Evolutionary conservation across 2,113 vertebrate genomes (phyloP).

Genomic region (Dunckerocampus dactyliophorus): DNA sequence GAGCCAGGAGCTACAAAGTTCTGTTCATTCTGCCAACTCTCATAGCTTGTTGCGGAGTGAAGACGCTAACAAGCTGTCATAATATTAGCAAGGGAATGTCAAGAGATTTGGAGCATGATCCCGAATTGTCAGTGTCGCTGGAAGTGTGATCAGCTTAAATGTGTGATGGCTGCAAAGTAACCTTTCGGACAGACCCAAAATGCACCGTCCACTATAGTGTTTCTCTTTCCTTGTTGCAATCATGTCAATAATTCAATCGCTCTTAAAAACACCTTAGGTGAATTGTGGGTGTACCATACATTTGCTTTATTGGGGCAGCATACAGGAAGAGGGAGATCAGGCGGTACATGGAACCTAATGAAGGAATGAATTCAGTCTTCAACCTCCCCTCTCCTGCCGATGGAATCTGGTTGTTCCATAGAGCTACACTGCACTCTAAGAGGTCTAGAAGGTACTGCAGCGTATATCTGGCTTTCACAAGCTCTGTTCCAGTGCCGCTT

Average conservation of each 20-base stretch:
- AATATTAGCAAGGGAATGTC: constrained; percentile 48
- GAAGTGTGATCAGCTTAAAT: constrained; percentile 18
- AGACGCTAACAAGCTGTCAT: constrained; percentile 59
- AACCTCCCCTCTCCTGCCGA: not conserved
- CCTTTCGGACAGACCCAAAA: constrained; percentile 25
- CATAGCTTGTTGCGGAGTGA: constrained; percentile 42
- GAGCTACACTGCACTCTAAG: constrained; percentile 70
- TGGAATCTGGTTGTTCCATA: constrained; percentile 25
- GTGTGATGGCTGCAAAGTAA: constrained; percentile 27
- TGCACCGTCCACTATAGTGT: constrained; percentile 4
- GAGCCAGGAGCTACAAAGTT: constrained; percentile 50
- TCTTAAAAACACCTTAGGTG: constrained; percentile 21
- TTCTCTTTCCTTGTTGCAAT: constrained; percentile 9
- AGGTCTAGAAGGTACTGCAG: constrained; percentile 64
- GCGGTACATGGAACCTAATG: constrained; percentile 68
- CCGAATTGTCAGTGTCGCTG: constrained; percentile 18
- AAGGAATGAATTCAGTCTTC: constrained; percentile 64
- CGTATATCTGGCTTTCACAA: not conserved
- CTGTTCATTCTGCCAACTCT: constrained; percentile 52
- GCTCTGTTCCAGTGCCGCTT: constrained; percentile 19
- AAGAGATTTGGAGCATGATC: constrained; percentile 33
- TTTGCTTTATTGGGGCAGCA: constrained; percentile 58
- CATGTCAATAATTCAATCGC: constrained; percentile 36
- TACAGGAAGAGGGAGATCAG: constrained; percentile 62
- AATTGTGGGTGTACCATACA: constrained; percentile 37